Percentiles rank a stretch among this genome's conserved stretches.
Conservation (phyloP, 2,113 vertebrate species). For the Paratilapia polleni region DNA sequence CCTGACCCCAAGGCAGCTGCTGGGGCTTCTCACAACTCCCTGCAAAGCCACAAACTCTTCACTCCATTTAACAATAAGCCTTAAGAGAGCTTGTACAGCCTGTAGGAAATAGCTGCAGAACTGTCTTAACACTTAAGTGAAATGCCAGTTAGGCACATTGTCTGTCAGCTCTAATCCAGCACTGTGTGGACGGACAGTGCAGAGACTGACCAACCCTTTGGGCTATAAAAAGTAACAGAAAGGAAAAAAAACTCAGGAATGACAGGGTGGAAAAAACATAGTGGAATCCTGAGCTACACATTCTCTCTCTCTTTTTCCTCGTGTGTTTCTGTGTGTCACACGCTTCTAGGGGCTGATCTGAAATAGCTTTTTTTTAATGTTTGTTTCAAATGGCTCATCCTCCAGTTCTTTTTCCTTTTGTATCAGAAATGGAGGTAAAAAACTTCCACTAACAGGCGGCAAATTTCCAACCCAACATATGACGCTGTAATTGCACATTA, state of each 20-base stretch:
- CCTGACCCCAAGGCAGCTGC: constrained; percentile 45
- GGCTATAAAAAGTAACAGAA: constrained; percentile 67
- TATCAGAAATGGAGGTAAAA: not conserved
- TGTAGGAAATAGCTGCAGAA: constrained; percentile 30
- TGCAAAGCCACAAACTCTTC: constrained; percentile 53
- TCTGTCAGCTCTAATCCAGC: constrained; percentile 21
- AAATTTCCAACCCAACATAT: not conserved
- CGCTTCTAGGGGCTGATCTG: not conserved
- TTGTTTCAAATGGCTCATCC: not conserved
- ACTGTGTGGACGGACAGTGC: constrained; percentile 35
- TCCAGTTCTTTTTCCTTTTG: not conserved
- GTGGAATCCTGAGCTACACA: constrained; percentile 50
- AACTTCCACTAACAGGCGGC: not conserved
- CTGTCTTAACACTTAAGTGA: constrained; percentile 32
- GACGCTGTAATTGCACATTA: constrained; percentile 8
- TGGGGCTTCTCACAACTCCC: constrained; percentile 36
- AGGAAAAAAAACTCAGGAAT: constrained; percentile 56
- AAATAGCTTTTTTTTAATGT: constrained; percentile 18
- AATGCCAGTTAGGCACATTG: constrained; percentile 40
- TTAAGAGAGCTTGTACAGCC: constrained; percentile 18
- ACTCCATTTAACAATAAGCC: constrained; percentile 35
- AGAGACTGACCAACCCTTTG: constrained; percentile 26
- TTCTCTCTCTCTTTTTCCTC: constrained; percentile 21
- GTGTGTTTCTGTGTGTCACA: constrained; percentile 38
- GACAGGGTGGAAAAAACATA: constrained; percentile 62